These are phyloP conservation scores for Sinohyriopsis cumingii DNA, from an alignment of 2,888 invertebrate genomes.

Conservation along the genomic window DNA sequence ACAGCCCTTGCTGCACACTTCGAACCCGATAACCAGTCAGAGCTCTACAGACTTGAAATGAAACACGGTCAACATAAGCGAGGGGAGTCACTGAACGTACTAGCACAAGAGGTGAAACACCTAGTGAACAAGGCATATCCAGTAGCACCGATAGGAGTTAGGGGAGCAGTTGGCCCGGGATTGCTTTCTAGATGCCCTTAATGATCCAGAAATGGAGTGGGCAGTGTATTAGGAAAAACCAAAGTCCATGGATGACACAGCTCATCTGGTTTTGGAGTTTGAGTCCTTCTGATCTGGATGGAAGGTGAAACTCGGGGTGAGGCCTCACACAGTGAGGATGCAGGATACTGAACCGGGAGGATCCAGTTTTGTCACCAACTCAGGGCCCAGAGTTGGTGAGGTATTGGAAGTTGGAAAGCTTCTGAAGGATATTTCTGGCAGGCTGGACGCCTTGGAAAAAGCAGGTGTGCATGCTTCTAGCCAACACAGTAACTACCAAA, in stretches of 20 bases:
- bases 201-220: conserved; percentile 11
- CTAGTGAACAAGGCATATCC: conserved; percentile 6
- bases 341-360: neutral
- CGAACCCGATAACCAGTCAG: conserved; percentile 9
- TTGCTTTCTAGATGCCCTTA: conserved; percentile 6
- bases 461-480: too few species aligned
- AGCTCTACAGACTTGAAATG: conserved; percentile 1
- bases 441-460: too few species aligned
- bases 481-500: too few species aligned
- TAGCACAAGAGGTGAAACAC: neutral
- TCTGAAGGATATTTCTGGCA: too few species aligned
- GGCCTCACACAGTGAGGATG: neutral
- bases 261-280: conserved; percentile 7
- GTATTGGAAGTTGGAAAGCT: too few species aligned
- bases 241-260: neutral
- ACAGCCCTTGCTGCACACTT: conserved; percentile 6
- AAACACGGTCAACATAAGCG: conserved; percentile 3
- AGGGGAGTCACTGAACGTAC: conserved; percentile 1
- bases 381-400: too few species aligned
- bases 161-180: neutral
- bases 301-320: neutral
- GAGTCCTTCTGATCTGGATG: neutral
- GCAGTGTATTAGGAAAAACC: conserved; percentile 8
- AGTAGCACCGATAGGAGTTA: neutral
- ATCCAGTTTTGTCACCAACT: too few species aligned